Base-by-base conservation (phyloP, 30 jellyfish, hydroid and myxozoan genomes). In the Turritopsis dohrnii region DNA sequence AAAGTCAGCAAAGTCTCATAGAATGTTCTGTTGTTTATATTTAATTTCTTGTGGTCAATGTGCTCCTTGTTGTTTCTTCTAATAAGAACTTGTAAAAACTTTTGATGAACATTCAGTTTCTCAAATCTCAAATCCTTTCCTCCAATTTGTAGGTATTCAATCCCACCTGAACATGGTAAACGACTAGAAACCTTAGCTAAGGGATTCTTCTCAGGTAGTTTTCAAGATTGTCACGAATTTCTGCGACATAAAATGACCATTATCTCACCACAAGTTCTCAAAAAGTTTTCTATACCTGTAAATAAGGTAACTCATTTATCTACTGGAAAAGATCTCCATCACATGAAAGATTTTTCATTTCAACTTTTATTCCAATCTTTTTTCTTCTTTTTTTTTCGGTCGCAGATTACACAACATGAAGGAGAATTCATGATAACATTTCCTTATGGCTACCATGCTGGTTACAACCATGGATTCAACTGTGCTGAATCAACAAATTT, bases 401-500 rank as follows among this genome's bases (percentile, higher is more conserved):
- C 22, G 20, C 29, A 91, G 97, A 87, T 91, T 77, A 87, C 96
- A 23, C 97, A 91, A 77, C 52, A 87, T 52, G 96, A 88, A 1
- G 97, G 97, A 28, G 97, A 91, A 73, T 91, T 91, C 52, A 87
- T 91, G 87, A 87, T 91, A 3, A 91, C 97, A 9, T 91, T 91
- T 71, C 97, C 97, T 20, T 86, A 86, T 81, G 97, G 97, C 7
- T 91, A 91, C 76, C 97, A 91, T 83, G 72, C 97, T 26, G 97
- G 97, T 19, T 91, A 76, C 89, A 91, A 91, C 54, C 96, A 86
- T 29, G 97, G 97, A 20, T 91, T 86, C 88, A 91, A 91, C 54
- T 86, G 96, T 69, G 97, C 97, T 1, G 97, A 91, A 80, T 91
- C 97, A 18, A 91, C 97, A 69, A 91, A 91, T 75, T 91, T 91